These are phyloP conservation scores for Globodera rostochiensis DNA, from an alignment of 1,140 invertebrate species.

Conservation along the genomic window DNA sequence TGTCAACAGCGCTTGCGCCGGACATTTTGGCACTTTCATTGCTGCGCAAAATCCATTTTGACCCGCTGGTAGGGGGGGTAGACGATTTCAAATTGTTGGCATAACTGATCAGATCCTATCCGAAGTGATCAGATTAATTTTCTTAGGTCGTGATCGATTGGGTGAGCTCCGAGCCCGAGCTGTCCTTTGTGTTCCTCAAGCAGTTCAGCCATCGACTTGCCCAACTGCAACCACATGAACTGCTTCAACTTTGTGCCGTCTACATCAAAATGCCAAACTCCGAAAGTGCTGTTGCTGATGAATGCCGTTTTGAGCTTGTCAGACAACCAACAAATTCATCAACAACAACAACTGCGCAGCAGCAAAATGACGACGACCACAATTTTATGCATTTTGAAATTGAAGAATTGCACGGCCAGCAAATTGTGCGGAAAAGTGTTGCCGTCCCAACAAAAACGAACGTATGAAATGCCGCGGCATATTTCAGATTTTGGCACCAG, in stretches of 20 bases:
- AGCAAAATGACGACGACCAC: neutral
- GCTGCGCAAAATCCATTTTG: conserved; percentile 25
- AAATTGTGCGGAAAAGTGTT: neutral
- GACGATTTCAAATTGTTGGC: neutral
- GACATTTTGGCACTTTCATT: conserved; percentile 17
- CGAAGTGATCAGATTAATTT: neutral
- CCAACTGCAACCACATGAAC: neutral
- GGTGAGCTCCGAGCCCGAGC: conserved; percentile 20
- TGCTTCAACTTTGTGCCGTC: neutral
- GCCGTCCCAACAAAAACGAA: neutral
- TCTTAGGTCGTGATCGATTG: conserved; percentile 22
- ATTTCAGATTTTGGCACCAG: neutral
- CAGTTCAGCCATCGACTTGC: conserved; percentile 5
- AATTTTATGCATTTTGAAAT: conserved; percentile 12
- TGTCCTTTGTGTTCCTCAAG: conserved; percentile 23
- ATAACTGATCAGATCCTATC: neutral
- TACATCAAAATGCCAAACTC: neutral
- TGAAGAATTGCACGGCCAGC: conserved; percentile 18
- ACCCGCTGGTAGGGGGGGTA: neutral
- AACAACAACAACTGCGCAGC: too few species aligned
- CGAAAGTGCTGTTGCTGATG: neutral
- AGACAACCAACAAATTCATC: neutral
- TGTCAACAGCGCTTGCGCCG: neutral
- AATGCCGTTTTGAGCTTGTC: neutral
- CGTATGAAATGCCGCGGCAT: neutral